phyloP scores from a whole-genome alignment of 2,888 invertebrate genomes.

The Orthosia incerta region DNA sequence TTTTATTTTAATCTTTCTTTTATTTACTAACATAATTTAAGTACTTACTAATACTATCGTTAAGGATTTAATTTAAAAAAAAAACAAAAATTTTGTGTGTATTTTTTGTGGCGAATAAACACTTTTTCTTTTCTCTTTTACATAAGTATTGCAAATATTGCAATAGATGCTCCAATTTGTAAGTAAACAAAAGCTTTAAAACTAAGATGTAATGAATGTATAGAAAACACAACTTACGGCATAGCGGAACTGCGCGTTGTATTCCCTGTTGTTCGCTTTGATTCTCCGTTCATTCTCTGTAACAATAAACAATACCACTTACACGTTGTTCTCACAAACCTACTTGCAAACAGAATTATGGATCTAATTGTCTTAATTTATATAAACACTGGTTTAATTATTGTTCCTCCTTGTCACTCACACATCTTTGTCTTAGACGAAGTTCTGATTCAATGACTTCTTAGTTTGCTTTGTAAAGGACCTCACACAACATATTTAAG shows the following conservation, averaged over 20 bases:
- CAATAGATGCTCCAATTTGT: neutral
- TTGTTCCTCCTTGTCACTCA: conserved; percentile 43
- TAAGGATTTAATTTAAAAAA: too few species aligned
- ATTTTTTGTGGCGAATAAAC: too few species aligned
- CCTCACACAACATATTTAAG: neutral
- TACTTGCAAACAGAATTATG: conserved; percentile 54
- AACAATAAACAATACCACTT: conserved; percentile 85
- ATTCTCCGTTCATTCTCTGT: conserved; percentile 99
- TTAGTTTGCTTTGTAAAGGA: conserved; percentile 6
- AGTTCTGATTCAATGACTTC: conserved; percentile 11
- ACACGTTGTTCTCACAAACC: conserved; percentile 51
- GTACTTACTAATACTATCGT: too few species aligned
- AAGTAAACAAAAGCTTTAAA: neutral
- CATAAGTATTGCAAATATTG: too few species aligned
- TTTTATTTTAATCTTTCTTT: too few species aligned
- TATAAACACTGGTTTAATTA: conserved; percentile 46
- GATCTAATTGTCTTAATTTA: conserved; percentile 56
- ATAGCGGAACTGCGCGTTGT: conserved; percentile 99
- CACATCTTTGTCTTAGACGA: conserved; percentile 28
- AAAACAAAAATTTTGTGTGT: too few species aligned
- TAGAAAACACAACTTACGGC: conserved; percentile 94
- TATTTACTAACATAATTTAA: too few species aligned
- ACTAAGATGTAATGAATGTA: neutral
- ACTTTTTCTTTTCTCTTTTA: too few species aligned
- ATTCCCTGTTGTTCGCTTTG: conserved; percentile 98